Evolutionary conservation across 2,797 vertebrate species (phyloP).

Genomic region (Cyprinella venusta): DNA sequence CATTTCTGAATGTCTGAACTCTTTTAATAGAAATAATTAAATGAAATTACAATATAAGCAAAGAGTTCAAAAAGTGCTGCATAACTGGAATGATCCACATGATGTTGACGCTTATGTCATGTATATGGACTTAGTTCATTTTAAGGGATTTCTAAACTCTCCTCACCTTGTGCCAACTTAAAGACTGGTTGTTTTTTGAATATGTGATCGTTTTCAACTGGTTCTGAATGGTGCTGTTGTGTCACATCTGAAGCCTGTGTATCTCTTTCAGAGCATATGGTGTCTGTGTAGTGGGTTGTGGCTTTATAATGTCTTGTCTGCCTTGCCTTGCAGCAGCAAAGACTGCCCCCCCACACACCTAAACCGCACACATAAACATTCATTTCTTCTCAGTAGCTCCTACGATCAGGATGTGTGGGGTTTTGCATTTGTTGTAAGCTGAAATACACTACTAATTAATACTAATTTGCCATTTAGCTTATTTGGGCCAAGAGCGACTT

Average conservation of each 20-base stretch:
- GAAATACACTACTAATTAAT: slow-evolving; percentile 7
- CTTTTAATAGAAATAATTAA: too few relatives aligned
- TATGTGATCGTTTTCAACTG: background rate
- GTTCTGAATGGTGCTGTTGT: slow-evolving; percentile 2
- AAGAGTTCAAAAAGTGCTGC: background rate
- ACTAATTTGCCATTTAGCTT: slow-evolving; percentile 15
- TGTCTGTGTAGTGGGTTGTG: slow-evolving; percentile 35
- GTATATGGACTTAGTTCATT: background rate
- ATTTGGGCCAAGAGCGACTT: background rate
- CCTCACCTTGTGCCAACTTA: background rate
- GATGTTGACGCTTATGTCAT: background rate
- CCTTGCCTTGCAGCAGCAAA: slow-evolving; percentile 13
- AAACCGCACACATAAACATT: slow-evolving; percentile 7
- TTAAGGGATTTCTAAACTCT: background rate
- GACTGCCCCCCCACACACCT: background rate
- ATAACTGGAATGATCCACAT: slow-evolving; percentile 3
- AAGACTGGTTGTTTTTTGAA: background rate
- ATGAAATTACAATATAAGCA: background rate
- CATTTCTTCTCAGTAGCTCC: background rate
- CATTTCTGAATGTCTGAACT: background rate
- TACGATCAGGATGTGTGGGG: background rate
- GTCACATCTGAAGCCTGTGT: slow-evolving; percentile 12
- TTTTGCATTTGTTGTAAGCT: background rate
- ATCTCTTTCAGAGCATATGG: slow-evolving; percentile 4
- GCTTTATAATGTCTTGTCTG: slow-evolving; percentile 22